Percentiles rank a stretch among this genome's conserved stretches.
Evolutionary conservation across 2,797 vertebrate species (phyloP).

Genomic region (Rhinichthys osculus): DNA sequence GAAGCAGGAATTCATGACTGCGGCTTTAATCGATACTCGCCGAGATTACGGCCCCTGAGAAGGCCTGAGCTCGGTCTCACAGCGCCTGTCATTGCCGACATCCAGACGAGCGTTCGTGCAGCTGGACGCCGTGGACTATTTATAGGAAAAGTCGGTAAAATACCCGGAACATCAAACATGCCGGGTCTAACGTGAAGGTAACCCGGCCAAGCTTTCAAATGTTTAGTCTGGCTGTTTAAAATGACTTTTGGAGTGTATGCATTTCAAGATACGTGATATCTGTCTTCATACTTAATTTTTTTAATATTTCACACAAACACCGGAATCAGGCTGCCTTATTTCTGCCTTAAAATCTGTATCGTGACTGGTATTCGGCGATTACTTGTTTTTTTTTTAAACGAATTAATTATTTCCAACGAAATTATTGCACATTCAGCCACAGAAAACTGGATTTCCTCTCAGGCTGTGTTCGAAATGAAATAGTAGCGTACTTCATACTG

Average conservation of each 20-base stretch:
- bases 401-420: neutral
- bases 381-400: neutral
- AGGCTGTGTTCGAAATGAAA: neutral
- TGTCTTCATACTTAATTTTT: neutral
- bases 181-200: conserved; percentile 39
- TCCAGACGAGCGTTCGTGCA: neutral
- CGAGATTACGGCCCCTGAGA: neutral
- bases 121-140: conserved; percentile 1
- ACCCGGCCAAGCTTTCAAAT: neutral
- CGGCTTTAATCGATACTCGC: neutral
- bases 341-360: neutral
- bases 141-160: neutral
- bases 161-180: conserved; percentile 21
- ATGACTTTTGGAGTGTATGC: neutral
- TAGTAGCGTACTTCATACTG: neutral
- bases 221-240: neutral
- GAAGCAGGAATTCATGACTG: neutral
- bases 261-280: neutral
- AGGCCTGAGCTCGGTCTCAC: conserved; percentile 16
- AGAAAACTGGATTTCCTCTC: neutral
- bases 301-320: neutral
- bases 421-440: neutral
- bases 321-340: neutral
- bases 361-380: neutral
- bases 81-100: conserved; percentile 18